Evolutionary conservation across 2,888 invertebrate species (phyloP).

Genomic region (Caenorhabditis sulstoni): DNA sequence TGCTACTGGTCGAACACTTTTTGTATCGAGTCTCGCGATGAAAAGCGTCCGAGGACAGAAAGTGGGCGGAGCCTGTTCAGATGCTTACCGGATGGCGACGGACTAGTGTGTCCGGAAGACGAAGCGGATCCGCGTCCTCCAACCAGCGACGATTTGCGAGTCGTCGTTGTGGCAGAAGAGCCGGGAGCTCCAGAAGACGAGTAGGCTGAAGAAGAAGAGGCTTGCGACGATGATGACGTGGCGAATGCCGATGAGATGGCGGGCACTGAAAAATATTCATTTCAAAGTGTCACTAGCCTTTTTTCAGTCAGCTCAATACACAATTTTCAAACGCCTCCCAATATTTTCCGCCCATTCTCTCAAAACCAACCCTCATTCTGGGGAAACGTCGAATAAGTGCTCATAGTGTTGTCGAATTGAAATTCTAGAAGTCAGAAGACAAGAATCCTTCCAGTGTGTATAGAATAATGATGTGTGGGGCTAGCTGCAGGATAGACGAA

Average conservation of each 20-base stretch:
- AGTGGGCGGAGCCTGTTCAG: too few relatives aligned
- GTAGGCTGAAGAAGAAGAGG: conserved; percentile 15
- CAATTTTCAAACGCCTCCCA: too few relatives aligned
- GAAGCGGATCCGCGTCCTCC: conserved; percentile 62
- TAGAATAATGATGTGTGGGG: conserved; percentile 3
- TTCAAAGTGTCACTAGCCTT: too few relatives aligned
- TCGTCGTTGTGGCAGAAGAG: conserved; percentile 19
- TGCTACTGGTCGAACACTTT: conserved; percentile 5
- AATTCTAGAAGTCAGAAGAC: not conserved
- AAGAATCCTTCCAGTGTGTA: not conserved
- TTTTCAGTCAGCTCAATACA: not conserved
- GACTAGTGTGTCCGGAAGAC: conserved; percentile 66
- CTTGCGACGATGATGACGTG: conserved; percentile 14
- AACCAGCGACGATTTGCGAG: conserved; percentile 65
- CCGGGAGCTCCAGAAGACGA: conserved; percentile 13
- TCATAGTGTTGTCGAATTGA: too few relatives aligned
- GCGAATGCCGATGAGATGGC: conserved; percentile 22
- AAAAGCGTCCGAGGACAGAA: too few relatives aligned
- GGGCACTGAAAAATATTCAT: conserved; percentile 25
- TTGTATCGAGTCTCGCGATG: not conserved
- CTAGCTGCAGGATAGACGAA: too few relatives aligned
- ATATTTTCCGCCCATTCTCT: too few relatives aligned
- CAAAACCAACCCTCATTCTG: too few relatives aligned
- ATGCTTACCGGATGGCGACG: conserved; percentile 62
- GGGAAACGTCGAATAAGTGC: conserved; percentile 19